Base-by-base conservation (phyloP, 2,797 vertebrate genomes). In the Oceanodroma leucorhoa region DNA sequence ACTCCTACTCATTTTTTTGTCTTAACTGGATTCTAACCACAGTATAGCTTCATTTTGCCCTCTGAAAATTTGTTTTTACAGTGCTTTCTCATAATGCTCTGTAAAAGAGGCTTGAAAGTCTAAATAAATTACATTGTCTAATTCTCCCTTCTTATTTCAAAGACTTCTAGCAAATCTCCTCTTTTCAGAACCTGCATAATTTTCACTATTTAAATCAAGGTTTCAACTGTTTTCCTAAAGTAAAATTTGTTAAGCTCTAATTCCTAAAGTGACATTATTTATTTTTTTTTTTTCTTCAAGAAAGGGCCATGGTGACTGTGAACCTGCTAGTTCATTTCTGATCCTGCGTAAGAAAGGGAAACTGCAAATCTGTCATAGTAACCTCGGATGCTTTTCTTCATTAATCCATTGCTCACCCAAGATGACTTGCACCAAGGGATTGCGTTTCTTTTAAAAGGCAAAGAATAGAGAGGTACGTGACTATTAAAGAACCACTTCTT, bases 91-190 rank as follows among this genome's bases (percentile, higher is more conserved):
- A 3, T 21, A 26, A 26, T 15, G 40, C 20, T 40, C n/a, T 61
- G 19, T 21, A 45, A 38, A 41, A 66, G 72, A 32, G 18, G 13
- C 36, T 60, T 43, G 19, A 13, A 51, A 61, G 29, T 36, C 64
- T 32, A 50, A n/a, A 75, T 30, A n/a, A 60, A 41, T 26, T 5
- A 0, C 2, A 2, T 22, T 57, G 19, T 5, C 14, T 43, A 3
- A 32, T 53, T 78, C 36, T 70, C 32, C 38, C 19, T 50, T 48
- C 46, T 62, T 78, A 30, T 71, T 81, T 61, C 41, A 75, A 46
- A 55, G 16, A 29, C 50, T 26, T 32, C 8, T 3, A 19, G 11
- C 30, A 71, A 53, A 67, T 38, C 29, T 65, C 29, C 51, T 53
- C 27, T 2, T 26, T 61, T 32, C 43, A 67, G 19, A 48, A 21